phyloP scores from a whole-genome alignment of 2,113 vertebrate genomes.

The Chinchilla lanigera region DNA sequence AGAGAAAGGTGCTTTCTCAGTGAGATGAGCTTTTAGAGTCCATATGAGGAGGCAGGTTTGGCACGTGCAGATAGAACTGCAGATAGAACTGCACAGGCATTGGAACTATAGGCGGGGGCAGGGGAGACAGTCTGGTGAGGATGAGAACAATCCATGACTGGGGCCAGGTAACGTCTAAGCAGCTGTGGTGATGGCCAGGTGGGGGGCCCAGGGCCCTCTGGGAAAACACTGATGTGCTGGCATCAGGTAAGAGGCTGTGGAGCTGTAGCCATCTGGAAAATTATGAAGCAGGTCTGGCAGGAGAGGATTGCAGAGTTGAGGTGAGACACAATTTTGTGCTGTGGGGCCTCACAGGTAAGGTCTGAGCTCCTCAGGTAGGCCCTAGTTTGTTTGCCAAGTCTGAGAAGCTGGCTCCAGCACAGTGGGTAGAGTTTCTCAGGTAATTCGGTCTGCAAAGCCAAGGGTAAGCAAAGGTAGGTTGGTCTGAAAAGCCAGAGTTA shows the following conservation, averaged over 20 bases:
- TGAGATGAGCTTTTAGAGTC: not conserved
- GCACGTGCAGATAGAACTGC: not conserved
- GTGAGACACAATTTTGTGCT: not conserved
- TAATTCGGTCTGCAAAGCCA: not conserved
- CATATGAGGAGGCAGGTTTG: not conserved
- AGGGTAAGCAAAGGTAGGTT: not conserved
- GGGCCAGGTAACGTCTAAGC: not conserved
- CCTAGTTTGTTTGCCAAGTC: not conserved
- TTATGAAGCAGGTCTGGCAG: not conserved
- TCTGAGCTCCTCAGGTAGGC: not conserved
- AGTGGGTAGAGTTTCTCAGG: not conserved
- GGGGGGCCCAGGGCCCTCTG: not conserved
- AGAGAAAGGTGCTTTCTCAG: not conserved
- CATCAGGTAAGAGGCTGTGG: not conserved
- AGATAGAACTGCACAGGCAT: not conserved
- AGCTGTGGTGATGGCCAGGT: not conserved
- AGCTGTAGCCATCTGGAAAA: not conserved
- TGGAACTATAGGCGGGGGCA: not conserved
- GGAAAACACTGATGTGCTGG: not conserved
- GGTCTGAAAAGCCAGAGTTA: not conserved
- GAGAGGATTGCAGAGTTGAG: not conserved
- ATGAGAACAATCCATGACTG: not conserved
- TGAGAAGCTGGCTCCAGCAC: not conserved
- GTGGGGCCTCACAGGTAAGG: not conserved
- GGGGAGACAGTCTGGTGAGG: not conserved